Evolutionary conservation across 2,797 vertebrate species (phyloP), one percentile per base, ranked within the genome.

Genomic region (Cyprinodon diabolis): DNA sequence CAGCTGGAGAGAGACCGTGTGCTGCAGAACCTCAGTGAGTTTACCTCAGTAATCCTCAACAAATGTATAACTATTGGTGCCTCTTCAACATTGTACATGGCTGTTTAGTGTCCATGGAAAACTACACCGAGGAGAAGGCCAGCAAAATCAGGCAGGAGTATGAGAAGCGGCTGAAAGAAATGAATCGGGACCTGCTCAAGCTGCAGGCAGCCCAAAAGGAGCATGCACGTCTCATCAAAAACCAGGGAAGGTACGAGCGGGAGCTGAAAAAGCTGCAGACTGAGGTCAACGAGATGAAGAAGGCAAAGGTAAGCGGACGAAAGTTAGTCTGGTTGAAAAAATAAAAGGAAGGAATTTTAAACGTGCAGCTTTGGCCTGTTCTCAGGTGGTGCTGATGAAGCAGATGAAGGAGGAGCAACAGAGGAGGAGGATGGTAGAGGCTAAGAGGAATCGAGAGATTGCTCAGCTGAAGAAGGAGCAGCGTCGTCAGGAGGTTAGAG

Each of bases 401-500:
- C 97, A 99, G 93, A 99, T 99, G 97, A 95, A 98, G 54, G 98
- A 99, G 86, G 97, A 99, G 80, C 97, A 99, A 93, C 97, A 97
- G 91, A 95, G 95, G 81, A 93, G 97, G 76, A 95, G 97, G 66
- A 92, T 98, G 94, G 95, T 94, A 4, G 98, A 99, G 80, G 96
- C 96, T 0, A 98, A 98, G 92, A 95, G 97, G 90, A 99, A 96
- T 89, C 87, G 97, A 1, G 98, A 99, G 94, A 99, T 99, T 0
- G 96, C 97, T 0, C 97, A 99, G 90, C 96, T 99, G 52, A 98
- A 96, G 93, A 99, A 99, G 93, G 98, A 99, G 84, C 98, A 99
- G 86, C 95, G 97, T 3, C 93, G 97, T 2, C 97, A 99, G 78
- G 97, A 99, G 95, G 97, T 98, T 62, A 84, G 81, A 23, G 23